A percentile compares a stretch with the other conserved stretches of the same genome.
Conservation (phyloP, 2,888 invertebrate species). For the Clusia tigrina region DNA sequence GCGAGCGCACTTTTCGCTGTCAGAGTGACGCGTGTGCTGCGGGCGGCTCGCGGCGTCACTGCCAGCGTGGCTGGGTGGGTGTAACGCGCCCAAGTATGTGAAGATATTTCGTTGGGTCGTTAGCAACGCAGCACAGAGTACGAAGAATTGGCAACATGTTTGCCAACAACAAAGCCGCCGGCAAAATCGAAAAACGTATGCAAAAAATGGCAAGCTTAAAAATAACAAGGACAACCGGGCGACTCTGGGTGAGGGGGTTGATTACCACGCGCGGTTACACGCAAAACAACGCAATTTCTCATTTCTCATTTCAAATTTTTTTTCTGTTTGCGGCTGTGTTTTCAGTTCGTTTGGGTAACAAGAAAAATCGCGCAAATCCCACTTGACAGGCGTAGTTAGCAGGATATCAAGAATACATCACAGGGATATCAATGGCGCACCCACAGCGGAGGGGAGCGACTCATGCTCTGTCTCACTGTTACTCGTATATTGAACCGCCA, state of each 20-base stretch:
- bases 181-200: slow-evolving; percentile 17
- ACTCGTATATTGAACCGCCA: slow-evolving; percentile 54
- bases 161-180: slow-evolving; percentile 47
- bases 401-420: slow-evolving; percentile 55
- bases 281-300: slow-evolving; percentile 61
- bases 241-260: slow-evolving; percentile 42
- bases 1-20: slow-evolving; percentile 18
- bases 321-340: not conserved
- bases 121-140: slow-evolving; percentile 36
- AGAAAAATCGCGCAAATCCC: slow-evolving; percentile 63
- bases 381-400: slow-evolving; percentile 63
- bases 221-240: no score
- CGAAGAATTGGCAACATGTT: slow-evolving; percentile 61
- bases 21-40: slow-evolving; percentile 31
- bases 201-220: slow-evolving; percentile 28
- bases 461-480: slow-evolving; percentile 16
- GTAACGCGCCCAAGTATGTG: slow-evolving; percentile 5
- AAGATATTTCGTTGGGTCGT: slow-evolving; percentile 51
- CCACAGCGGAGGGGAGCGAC: not conserved
- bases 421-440: slow-evolving; percentile 34
- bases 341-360: slow-evolving; percentile 35
- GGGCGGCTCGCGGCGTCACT: slow-evolving; percentile 12
- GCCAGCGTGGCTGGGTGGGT: not conserved
- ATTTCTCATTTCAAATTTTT: slow-evolving; percentile 24
- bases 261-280: slow-evolving; percentile 63